Conservation (phyloP, 2,888 invertebrate genomes). For the Exocentrus adspersus region DNA sequence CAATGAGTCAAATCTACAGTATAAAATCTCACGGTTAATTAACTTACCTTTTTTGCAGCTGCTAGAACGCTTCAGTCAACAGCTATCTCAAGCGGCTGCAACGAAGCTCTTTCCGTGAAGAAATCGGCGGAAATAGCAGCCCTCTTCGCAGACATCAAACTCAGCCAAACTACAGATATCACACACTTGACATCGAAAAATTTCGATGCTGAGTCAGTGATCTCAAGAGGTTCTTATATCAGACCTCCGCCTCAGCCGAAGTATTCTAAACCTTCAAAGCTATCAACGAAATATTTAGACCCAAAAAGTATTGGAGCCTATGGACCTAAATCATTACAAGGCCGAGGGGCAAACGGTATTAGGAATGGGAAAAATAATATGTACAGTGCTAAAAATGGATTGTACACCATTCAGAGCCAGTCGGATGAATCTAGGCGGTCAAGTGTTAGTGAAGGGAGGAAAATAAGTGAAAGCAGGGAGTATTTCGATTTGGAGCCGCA, state of each 20-base stretch:
- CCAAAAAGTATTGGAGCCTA: neutral
- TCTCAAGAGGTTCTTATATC: constrained; percentile 49
- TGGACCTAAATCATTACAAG: neutral
- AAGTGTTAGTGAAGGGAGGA: constrained; percentile 49
- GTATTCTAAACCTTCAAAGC: constrained; percentile 44
- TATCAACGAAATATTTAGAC: constrained; percentile 17
- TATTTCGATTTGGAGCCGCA: constrained; percentile 45
- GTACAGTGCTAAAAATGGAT: constrained; percentile 62
- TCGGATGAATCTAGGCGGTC: constrained; percentile 61
- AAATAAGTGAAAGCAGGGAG: constrained; percentile 41
- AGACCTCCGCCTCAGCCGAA: constrained; percentile 43
- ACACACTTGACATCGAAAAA: constrained; percentile 61
- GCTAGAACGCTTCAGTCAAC: constrained; percentile 45
- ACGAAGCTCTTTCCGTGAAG: constrained; percentile 83
- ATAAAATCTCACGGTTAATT: no score
- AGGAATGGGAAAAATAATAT: constrained; percentile 47
- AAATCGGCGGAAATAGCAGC: constrained; percentile 91
- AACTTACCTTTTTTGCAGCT: constrained; percentile 31
- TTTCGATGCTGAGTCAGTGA: constrained; percentile 44
- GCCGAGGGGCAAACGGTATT: constrained; percentile 22
- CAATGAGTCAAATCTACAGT: no score
- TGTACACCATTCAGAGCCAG: constrained; percentile 64
- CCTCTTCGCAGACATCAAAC: constrained; percentile 80
- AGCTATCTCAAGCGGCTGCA: constrained; percentile 50
- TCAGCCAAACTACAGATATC: constrained; percentile 77